phyloP scores from a whole-genome alignment of 2,888 invertebrate genomes.

The Drepana falcataria region DNA sequence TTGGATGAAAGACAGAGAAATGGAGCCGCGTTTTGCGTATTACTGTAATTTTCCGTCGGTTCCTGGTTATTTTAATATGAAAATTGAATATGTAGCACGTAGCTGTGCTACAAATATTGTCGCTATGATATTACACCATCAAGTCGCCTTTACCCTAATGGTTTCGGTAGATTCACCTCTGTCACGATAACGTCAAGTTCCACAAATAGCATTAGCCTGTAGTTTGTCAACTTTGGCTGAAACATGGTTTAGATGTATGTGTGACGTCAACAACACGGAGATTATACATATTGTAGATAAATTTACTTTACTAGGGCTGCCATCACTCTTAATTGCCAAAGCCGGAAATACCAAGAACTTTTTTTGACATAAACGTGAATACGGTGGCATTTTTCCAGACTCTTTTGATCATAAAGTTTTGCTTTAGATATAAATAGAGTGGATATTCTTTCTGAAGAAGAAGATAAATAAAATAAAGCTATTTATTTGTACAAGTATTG shows the following conservation, averaged over 20 bases:
- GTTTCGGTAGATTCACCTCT: conserved; percentile 47
- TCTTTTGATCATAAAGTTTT: no score
- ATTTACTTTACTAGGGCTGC: conserved; percentile 20
- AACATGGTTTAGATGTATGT: conserved; percentile 41
- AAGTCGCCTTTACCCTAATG: conserved; percentile 47
- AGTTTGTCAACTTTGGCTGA: conserved; percentile 55
- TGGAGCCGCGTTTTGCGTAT: conserved; percentile 5
- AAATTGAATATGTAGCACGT: background rate
- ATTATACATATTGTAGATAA: conserved; percentile 59
- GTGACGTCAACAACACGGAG: conserved; percentile 55
- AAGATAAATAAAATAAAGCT: no score
- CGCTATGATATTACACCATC: conserved; percentile 30
- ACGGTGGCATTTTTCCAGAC: no score
- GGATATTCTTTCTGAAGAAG: no score
- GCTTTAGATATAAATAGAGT: no score
- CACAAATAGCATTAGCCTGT: conserved; percentile 57
- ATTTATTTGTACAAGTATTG: no score
- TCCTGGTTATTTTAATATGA: conserved; percentile 7
- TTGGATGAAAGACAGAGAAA: conserved; percentile 12
- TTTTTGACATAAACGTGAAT: no score
- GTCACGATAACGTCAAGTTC: conserved; percentile 64
- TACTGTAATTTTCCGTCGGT: conserved; percentile 6
- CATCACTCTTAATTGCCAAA: background rate
- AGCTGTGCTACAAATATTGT: conserved; percentile 25
- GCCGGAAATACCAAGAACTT: no score